Evolutionary conservation across 2,888 invertebrate genomes (phyloP).

Genomic region (Macroteleia sp.): DNA sequence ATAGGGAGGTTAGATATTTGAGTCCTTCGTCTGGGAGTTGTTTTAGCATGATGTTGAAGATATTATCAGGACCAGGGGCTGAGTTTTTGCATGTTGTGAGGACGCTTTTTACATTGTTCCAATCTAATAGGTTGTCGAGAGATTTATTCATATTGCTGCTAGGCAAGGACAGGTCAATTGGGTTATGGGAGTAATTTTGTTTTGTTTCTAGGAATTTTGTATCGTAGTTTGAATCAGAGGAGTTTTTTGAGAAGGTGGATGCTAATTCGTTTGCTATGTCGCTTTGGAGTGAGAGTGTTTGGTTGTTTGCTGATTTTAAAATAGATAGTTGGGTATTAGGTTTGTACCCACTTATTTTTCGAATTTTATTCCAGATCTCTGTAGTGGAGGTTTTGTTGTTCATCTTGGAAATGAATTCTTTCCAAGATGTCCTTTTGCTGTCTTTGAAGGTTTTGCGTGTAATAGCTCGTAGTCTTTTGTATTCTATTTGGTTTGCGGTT

Average conservation of each 20-base stretch:
- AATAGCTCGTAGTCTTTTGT: slow-evolving; percentile 2
- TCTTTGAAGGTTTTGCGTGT: slow-evolving; percentile 33
- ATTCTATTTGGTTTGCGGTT: slow-evolving; percentile 11
- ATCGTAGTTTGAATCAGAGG: too few relatives aligned
- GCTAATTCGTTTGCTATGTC: slow-evolving; percentile 19
- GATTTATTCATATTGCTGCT: not conserved
- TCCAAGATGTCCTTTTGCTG: slow-evolving; percentile 41
- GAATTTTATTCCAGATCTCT: not conserved
- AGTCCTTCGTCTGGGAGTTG: slow-evolving; percentile 18
- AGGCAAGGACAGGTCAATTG: not conserved
- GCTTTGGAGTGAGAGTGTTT: not conserved
- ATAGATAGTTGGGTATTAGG: not conserved
- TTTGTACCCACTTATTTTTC: slow-evolving; percentile 1
- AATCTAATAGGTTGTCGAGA: not conserved
- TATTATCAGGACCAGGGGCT: slow-evolving; percentile 54
- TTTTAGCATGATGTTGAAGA: slow-evolving; percentile 42
- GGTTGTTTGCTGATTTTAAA: not conserved
- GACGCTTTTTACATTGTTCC: not conserved
- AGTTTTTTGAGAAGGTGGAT: too few relatives aligned
- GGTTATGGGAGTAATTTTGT: too few relatives aligned
- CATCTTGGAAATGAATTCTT: not conserved
- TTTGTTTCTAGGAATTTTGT: too few relatives aligned
- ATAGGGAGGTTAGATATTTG: not conserved
- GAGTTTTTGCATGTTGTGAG: not conserved
- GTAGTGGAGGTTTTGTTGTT: not conserved